Percentiles rank a stretch among this genome's conserved stretches.
These are phyloP conservation scores for Aphidoletes aphidimyza DNA, from an alignment of 2,888 invertebrate genomes.

Conservation along the genomic window DNA sequence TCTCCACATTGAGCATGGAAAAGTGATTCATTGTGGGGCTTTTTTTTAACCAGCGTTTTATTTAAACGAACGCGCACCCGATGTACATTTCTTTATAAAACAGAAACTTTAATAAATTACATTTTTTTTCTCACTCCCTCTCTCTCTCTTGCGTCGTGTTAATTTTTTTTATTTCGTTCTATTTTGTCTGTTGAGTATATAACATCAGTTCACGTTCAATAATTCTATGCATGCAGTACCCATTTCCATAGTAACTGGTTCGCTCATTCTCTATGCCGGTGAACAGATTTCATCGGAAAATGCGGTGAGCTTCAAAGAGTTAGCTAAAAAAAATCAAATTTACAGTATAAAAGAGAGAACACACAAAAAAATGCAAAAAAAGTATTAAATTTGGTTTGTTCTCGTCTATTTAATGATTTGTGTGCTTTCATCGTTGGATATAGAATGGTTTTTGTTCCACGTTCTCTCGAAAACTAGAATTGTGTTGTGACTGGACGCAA, in stretches of 20 bases:
- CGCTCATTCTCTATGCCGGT: background rate
- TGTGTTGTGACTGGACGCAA: background rate
- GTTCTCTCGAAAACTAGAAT: background rate
- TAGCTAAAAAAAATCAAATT: background rate
- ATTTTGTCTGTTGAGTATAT: background rate
- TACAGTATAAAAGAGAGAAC: background rate
- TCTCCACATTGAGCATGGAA: slow-evolving; percentile 12
- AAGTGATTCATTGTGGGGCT: slow-evolving; percentile 33
- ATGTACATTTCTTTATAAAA: slow-evolving; percentile 36
- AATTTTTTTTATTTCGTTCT: background rate
- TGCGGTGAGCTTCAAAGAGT: background rate
- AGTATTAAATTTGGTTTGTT: slow-evolving; percentile 44
- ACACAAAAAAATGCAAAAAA: slow-evolving; percentile 2
- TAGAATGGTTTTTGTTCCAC: background rate
- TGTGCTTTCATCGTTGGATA: slow-evolving; percentile 43
- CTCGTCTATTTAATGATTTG: slow-evolving; percentile 48
- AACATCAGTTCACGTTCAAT: slow-evolving; percentile 11
- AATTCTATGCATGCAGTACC: slow-evolving; percentile 24
- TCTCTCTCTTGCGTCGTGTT: background rate
- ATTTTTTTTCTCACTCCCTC: background rate
- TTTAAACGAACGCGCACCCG: background rate
- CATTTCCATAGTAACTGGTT: slow-evolving; percentile 36
- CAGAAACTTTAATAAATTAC: slow-evolving; percentile 49
- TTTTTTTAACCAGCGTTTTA: slow-evolving; percentile 20
- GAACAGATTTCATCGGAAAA: background rate